These are phyloP conservation scores for Myiopsitta monachus DNA, from an alignment of 2,113 vertebrate species.

Conservation along the genomic window DNA sequence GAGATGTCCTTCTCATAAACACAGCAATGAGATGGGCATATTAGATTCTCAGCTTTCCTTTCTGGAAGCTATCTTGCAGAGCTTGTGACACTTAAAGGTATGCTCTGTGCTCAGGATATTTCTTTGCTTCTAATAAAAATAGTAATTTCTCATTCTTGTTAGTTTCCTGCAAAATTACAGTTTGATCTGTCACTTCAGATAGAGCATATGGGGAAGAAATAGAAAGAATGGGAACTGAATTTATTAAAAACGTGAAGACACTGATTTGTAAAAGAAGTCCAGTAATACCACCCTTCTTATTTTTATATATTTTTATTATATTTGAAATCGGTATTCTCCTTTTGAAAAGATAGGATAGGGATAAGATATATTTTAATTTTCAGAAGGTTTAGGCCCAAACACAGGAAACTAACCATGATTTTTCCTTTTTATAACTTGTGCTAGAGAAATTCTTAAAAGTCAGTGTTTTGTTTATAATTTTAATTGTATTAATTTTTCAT, in stretches of 20 bases:
- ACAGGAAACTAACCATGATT: background rate
- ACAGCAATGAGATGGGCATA: background rate
- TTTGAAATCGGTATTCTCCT: background rate
- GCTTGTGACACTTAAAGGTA: background rate
- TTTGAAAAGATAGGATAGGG: background rate
- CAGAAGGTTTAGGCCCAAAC: background rate
- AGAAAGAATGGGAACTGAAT: background rate
- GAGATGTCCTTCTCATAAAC: background rate
- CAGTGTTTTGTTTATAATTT: background rate
- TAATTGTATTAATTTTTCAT: constrained; percentile 26
- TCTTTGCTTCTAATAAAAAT: background rate
- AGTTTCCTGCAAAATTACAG: background rate
- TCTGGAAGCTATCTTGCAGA: background rate
- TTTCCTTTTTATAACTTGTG: background rate
- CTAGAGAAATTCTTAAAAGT: background rate
- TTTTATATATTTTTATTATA: background rate
- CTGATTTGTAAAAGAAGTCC: background rate
- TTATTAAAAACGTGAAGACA: background rate
- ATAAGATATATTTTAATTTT: background rate
- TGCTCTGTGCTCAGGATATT: background rate
- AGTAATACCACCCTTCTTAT: background rate
- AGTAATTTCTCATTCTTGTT: background rate
- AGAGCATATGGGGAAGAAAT: background rate
- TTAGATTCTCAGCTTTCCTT: background rate
- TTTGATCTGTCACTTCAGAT: background rate